Conservation (phyloP, 2,797 vertebrate genomes). For the Alauda arvensis region DNA sequence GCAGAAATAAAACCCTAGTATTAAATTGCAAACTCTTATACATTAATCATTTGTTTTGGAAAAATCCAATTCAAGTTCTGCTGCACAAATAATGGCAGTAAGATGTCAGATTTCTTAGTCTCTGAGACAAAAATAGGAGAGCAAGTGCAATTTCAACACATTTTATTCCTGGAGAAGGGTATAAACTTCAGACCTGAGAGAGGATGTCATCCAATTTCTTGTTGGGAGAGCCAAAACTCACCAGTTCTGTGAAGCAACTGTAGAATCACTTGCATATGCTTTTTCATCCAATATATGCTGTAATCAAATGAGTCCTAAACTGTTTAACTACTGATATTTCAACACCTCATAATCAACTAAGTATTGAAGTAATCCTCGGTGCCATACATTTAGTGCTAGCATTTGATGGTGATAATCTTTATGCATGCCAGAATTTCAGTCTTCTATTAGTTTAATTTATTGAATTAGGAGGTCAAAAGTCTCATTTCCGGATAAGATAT, state of each 20-base stretch:
- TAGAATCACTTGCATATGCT: background rate
- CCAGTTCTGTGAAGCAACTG: background rate
- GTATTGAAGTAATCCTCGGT: background rate
- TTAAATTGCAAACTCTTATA: constrained; percentile 61
- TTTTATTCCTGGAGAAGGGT: background rate
- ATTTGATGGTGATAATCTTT: background rate
- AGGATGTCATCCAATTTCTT: background rate
- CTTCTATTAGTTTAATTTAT: background rate
- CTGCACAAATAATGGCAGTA: constrained; percentile 32
- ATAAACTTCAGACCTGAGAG: background rate
- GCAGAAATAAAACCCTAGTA: constrained; percentile 1
- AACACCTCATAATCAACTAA: background rate
- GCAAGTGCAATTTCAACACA: background rate
- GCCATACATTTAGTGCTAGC: background rate
- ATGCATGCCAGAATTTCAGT: background rate
- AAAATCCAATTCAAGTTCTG: constrained; percentile 47
- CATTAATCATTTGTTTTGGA: constrained; percentile 66
- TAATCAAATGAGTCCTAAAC: background rate
- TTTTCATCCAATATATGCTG: constrained; percentile 2
- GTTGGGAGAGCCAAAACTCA: background rate
- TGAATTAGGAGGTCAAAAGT: background rate
- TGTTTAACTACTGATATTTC: constrained; percentile 8
- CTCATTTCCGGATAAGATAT: background rate
- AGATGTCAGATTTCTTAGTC: constrained; percentile 21
- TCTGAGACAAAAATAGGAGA: background rate